phyloP scores from a whole-genome alignment of 2,113 vertebrate genomes.

The Azemiops feae region DNA sequence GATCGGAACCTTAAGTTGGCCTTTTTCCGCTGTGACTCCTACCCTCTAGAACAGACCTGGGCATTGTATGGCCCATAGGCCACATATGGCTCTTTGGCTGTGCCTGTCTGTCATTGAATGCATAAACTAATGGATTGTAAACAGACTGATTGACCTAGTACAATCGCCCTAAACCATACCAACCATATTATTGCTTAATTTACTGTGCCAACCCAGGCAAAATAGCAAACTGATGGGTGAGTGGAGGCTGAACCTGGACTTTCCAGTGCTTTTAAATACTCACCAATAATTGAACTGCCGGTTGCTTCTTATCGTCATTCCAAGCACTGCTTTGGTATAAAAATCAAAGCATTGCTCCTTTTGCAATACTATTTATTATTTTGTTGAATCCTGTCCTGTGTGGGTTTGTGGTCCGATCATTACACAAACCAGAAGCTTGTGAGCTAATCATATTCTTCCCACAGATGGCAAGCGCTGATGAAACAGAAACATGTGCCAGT shows the following conservation, averaged over 20 bases:
- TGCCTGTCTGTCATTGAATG: background rate
- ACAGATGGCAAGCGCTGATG: background rate
- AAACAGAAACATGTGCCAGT: background rate
- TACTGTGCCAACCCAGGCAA: background rate
- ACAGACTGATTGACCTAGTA: background rate
- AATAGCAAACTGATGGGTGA: background rate
- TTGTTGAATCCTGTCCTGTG: background rate
- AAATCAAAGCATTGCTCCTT: background rate
- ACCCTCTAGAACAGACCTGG: background rate
- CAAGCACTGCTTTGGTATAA: background rate
- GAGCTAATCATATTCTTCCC: background rate
- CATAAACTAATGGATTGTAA: background rate
- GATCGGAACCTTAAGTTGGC: background rate
- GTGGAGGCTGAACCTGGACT: background rate
- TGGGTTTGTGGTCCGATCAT: slow-evolving; percentile 2
- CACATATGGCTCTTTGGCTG: background rate
- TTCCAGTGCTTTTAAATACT: background rate
- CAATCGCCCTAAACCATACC: background rate
- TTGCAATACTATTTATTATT: background rate
- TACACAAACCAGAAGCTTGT: background rate
- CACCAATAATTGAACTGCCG: background rate
- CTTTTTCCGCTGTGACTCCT: background rate
- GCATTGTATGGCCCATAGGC: background rate
- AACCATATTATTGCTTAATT: background rate
- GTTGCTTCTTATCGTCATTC: background rate